Percentiles rank a stretch among this genome's conserved stretches.
Conservation (phyloP, 2,113 vertebrate species). For the Pycnonotus jocosus region DNA sequence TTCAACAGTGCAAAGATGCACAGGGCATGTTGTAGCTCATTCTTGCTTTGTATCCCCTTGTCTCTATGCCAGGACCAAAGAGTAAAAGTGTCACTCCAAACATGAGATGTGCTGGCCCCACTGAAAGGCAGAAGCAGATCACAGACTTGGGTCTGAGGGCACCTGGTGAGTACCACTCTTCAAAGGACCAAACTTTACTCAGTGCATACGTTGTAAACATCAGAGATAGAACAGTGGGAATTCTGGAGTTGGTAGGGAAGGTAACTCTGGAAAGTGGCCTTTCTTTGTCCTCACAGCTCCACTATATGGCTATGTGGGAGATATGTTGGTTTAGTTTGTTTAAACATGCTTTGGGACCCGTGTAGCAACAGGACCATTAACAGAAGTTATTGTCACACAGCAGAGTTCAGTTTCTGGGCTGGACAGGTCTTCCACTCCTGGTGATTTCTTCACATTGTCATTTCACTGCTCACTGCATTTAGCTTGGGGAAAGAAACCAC, state of each 20-base stretch:
- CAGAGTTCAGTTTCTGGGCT: not conserved
- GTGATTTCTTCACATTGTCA: not conserved
- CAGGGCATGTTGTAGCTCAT: not conserved
- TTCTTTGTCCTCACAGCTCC: not conserved
- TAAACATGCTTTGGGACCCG: not conserved
- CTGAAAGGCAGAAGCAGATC: not conserved
- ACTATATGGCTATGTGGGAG: not conserved
- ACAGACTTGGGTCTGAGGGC: not conserved
- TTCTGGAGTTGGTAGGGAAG: not conserved
- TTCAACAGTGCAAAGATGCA: not conserved
- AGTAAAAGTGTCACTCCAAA: not conserved
- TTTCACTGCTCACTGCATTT: not conserved
- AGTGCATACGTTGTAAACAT: not conserved
- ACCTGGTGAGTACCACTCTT: not conserved
- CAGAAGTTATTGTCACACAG: not conserved
- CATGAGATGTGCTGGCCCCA: rapidly evolving
- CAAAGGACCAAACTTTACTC: not conserved
- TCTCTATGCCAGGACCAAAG: not conserved
- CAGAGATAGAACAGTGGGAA: not conserved
- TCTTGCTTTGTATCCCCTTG: not conserved
- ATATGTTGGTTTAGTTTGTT: not conserved
- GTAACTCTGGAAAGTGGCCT: not conserved
- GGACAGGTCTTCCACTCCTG: not conserved
- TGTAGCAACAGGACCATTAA: not conserved
- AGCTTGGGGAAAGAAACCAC: not conserved